Evolutionary conservation across 2,113 vertebrate genomes (phyloP).

Genomic region (Bufo gargarizans): DNA sequence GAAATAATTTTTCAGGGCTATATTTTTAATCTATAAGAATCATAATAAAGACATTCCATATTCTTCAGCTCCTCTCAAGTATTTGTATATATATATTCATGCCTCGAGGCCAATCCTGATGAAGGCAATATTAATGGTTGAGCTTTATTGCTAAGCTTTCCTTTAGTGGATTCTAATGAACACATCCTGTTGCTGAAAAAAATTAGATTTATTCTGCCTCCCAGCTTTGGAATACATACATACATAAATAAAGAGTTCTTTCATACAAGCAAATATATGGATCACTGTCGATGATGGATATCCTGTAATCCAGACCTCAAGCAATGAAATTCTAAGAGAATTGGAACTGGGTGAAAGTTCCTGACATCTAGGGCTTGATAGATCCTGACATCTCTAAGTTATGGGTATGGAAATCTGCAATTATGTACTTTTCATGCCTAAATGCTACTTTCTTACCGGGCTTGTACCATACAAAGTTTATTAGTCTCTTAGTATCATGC

Average conservation of each 20-base stretch:
- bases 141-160: constrained; percentile 58
- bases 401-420: not conserved
- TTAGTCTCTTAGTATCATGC: too few relatives aligned
- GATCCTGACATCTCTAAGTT: constrained; percentile 2
- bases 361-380: constrained; percentile 16
- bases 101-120: constrained; percentile 48
- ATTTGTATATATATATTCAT: constrained; percentile 48
- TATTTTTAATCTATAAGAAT: constrained; percentile 38
- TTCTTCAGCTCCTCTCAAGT: constrained; percentile 17
- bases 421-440: not conserved
- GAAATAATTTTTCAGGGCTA: constrained; percentile 28
- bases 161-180: constrained; percentile 55
- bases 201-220: constrained; percentile 54
- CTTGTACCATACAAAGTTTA: not conserved
- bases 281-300: constrained; percentile 51
- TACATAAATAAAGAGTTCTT: constrained; percentile 54
- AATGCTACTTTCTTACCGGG: not conserved
- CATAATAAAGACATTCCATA: constrained; percentile 24
- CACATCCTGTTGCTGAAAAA: constrained; percentile 56
- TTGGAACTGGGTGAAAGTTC: constrained; percentile 18
- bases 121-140: constrained; percentile 53
- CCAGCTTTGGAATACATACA: constrained; percentile 57
- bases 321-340: not conserved
- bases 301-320: constrained; percentile 31
- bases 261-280: constrained; percentile 51